Base-by-base conservation (phyloP, 2,888 invertebrate species). In the Meiosimyza decipiens region DNA sequence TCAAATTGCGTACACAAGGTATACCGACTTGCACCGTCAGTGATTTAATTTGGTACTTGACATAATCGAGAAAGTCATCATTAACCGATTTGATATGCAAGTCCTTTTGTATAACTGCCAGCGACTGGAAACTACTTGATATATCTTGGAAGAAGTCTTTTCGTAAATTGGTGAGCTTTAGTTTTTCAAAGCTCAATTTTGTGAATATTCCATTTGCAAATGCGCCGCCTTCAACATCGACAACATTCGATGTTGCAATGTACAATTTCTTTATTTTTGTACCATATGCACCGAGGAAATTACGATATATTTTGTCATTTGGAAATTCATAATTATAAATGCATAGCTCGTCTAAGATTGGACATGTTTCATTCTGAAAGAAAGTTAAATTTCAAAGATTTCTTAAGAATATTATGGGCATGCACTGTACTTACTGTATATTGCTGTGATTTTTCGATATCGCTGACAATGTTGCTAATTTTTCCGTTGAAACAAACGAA, bases 241-340 rank as follows among this genome's bases (percentile, higher is more conserved):
- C 77, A 28, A 83, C 73, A 28, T 80, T 79, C 0, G 83, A 81
- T 6, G 79, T 69, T 7, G 75, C 79, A 16, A 84, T 72, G 47
- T 77, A 82, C 3, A 84, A 71, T 0, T 12, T n/a, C 2, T 66
- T 52, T 6, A 82, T 73, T 28, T 60, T 79, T 6, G 80, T 28
- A 1, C 64, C 71, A 67, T 79, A 81, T 1, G 50, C 62, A 0
- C 82, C 81, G 12, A 84, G 74, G 40, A 84, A 82, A 13, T 79
- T 81, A n/a, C 72, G 73, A 0, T 77, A 77, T 1, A 85, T 52
- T 16, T 47, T 76, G 7, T 73, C 76, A 13, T 79, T 33, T 0
- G 57, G 52, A 62, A 82, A 84, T 0, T 78, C 71, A 63, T 83
- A 84, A 64, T 79, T 81, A 60, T 81, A 80, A 0, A 84, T 73